Evolutionary conservation across 1,140 invertebrate genomes (phyloP), one percentile per base, ranked within the genome.

Genomic region (Halesus radiatus): DNA sequence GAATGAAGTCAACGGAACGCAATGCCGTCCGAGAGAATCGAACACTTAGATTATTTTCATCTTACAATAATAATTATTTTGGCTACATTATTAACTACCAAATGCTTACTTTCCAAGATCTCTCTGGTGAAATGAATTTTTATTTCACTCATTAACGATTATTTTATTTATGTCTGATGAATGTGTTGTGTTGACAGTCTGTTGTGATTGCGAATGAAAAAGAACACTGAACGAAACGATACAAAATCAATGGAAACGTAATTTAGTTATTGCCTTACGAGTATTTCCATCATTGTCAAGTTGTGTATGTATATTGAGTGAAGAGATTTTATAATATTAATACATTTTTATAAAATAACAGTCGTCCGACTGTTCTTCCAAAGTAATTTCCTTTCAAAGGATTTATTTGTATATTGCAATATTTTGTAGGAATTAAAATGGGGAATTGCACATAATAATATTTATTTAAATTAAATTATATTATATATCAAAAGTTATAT

Each of bases 121-220:
- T 75, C 72, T 58, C 26, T 18, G 37, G 72, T 75, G 72, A 75
- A 75, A 75, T 75, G 45, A 72, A 75, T 26, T 75, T 20, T 75
- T 56, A 37, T 58, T 75, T 75, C 53, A 32, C 72, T 75, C 6
- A 56, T 75, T 75, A 75, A 56, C 45, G 13, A 75, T 56, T 75
- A 75, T 75, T 75, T 32, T 75, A 75, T 75, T 75, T 75, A 58
- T 56, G 32, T 37, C 72, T 75, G 72, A 75, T 75, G 72, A 75
- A 75, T 75, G 72, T 75, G 20, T 37, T 6, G 45, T n/a, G n/a
- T n/a, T n/a, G n/a, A 72, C 18, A 22, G 62, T 8, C n/a, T 54
- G 45, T 72, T 53, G 20, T 72, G 37, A 72, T 72, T 66, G 62
- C 22, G 62, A 66, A 29, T 29, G 23, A n/a, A 66, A 66, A 66